These are phyloP conservation scores for Ceraclea dissimilis DNA, from an alignment of 2,888 invertebrate genomes.

Conservation along the genomic window DNA sequence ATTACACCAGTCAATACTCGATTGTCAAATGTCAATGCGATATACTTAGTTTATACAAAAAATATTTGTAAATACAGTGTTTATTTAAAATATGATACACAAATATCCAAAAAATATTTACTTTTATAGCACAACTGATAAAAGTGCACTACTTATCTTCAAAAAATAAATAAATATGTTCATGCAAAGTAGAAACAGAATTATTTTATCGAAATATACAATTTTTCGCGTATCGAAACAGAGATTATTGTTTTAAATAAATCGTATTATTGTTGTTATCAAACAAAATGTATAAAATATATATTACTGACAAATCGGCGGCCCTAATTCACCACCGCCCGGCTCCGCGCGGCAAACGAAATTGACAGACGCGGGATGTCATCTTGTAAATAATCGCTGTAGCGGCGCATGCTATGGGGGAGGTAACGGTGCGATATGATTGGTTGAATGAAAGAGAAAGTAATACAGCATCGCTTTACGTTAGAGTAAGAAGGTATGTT, in stretches of 20 bases:
- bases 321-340: neutral
- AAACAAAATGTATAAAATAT: neutral
- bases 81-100: no score
- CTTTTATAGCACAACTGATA: no score
- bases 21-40: no score
- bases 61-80: no score
- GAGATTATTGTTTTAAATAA: neutral
- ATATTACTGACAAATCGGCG: neutral
- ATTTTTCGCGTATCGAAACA: neutral
- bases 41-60: no score
- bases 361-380: neutral
- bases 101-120: no score
- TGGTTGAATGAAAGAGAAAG: neutral
- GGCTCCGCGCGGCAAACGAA: neutral
- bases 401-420: constrained; percentile 1
- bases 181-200: neutral
- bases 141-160: no score
- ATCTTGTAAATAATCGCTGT: neutral
- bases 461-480: neutral
- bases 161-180: no score
- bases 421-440: neutral
- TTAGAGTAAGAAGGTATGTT: neutral
- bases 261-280: neutral
- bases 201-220: neutral
- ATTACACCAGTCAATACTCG: no score